Evolutionary conservation across 2,888 invertebrate genomes (phyloP).

Genomic region (Miltochrista miniata): DNA sequence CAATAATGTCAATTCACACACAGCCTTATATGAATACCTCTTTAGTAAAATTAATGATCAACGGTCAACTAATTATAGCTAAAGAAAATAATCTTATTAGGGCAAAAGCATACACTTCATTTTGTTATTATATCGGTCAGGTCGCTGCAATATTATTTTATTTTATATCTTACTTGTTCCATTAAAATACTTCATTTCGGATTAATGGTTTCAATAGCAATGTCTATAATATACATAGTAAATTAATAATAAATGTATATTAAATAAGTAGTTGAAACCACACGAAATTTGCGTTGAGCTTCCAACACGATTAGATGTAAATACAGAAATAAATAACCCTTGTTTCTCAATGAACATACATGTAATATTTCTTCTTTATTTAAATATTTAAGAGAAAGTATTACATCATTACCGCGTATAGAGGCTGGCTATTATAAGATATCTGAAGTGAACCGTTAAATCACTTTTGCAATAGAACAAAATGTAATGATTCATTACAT

Average conservation of each 20-base stretch:
- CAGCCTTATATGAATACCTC: background rate
- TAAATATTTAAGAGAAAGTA: constrained; percentile 9
- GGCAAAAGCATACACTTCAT: background rate
- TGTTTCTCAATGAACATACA: constrained; percentile 26
- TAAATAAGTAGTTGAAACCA: constrained; percentile 67
- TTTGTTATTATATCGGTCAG: background rate
- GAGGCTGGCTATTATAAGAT: constrained; percentile 17
- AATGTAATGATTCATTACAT: background rate
- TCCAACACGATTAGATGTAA: constrained; percentile 84
- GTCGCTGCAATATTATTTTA: constrained; percentile 18
- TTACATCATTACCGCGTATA: constrained; percentile 9
- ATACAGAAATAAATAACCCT: constrained; percentile 66
- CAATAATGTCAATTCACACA: constrained; percentile 1
- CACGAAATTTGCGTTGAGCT: constrained; percentile 84
- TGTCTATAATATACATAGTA: constrained; percentile 41
- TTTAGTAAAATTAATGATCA: background rate
- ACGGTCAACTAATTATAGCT: background rate
- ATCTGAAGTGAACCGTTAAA: background rate
- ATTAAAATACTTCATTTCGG: constrained; percentile 4
- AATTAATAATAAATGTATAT: constrained; percentile 40
- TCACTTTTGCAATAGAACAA: background rate
- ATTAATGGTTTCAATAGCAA: constrained; percentile 15
- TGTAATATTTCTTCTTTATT: background rate
- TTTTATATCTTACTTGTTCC: constrained; percentile 13
- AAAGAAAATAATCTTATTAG: background rate